Conservation (phyloP, 2,888 invertebrate genomes). For the Catonia carolina region DNA sequence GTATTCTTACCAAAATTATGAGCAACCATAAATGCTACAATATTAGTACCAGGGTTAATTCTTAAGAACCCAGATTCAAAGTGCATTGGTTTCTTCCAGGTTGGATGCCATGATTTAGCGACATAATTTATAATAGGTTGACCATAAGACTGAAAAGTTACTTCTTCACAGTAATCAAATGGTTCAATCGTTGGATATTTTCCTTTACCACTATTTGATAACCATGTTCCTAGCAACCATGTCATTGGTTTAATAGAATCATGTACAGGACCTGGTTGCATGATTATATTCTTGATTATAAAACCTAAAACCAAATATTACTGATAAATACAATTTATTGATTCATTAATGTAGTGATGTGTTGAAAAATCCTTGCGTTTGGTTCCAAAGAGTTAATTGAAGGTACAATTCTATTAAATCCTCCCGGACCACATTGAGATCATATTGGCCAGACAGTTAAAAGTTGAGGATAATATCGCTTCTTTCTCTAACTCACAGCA, state of each 20-base stretch:
- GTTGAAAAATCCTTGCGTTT: too few species aligned
- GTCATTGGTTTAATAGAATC: conserved; percentile 50
- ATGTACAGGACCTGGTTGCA: conserved; percentile 18
- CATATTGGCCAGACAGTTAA: too few species aligned
- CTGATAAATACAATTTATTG: too few species aligned
- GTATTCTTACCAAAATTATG: conserved; percentile 55
- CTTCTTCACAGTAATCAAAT: conserved; percentile 51
- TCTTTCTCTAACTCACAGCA: too few species aligned
- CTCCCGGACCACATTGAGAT: too few species aligned
- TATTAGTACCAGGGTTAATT: conserved; percentile 49
- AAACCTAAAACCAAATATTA: too few species aligned
- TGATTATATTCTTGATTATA: neutral
- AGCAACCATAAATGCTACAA: conserved; percentile 50
- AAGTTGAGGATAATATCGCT: too few species aligned
- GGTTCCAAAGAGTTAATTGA: too few species aligned
- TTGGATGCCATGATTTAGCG: conserved; percentile 49
- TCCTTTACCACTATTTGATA: conserved; percentile 48
- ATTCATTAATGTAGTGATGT: too few species aligned
- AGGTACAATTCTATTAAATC: too few species aligned
- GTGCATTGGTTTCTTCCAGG: conserved; percentile 52
- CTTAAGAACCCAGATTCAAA: conserved; percentile 56
- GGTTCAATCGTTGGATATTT: conserved; percentile 51
- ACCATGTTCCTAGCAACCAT: conserved; percentile 57
- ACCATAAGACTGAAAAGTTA: conserved; percentile 52
- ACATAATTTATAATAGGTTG: conserved; percentile 55